Evolutionary conservation across 2,797 vertebrate genomes (phyloP), one percentile per base, ranked within the genome.

Genomic region (Lateolabrax maculatus): DNA sequence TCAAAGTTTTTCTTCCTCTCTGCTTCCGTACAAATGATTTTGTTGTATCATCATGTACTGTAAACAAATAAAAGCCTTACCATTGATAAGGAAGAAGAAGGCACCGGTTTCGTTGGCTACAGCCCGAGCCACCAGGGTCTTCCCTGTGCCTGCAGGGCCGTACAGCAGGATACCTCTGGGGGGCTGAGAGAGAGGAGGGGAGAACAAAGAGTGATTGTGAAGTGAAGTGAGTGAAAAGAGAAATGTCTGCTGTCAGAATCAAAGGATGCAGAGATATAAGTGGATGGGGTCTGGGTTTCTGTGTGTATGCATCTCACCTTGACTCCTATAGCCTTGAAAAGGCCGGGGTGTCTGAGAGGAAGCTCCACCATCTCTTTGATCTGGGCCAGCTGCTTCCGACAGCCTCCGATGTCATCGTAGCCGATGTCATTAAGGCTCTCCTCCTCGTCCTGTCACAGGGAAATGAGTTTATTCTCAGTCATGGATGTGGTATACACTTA

Each of bases 321-420:
- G 67, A 99, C 97, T 46, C 97, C 97, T 44, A 98, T 99, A 46
- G 98, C 97, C 78, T 99, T 98, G 89, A 99, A 99, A 34, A 99
- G 97, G 0, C 96, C 98, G 0, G 98, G 98, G 87, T 99, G 98
- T 88, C 97, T 93, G n/a, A 99, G 94, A 0, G 97, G 98, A 62
- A 99, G 95, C 79, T 98, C 97, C 78, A 99, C 97, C 97, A 99
- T 99, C 89, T 98, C 98, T 86, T 98, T 99, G 89, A 99, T 98
- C 79, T 98, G 97, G 71, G 97, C 98, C 77, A 99, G 92, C 85
- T 99, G 98, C 90, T 97, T 97, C 75, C 97, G 94, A 85, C 97
- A 98, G 68, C 97, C 98, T 83, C 98, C 98, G 6, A 99, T 99
- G 86, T 98, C 97, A 87, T 98, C 97, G 31, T 98, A 98, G 56